Evolutionary conservation across 2,888 invertebrate genomes (phyloP), one percentile per base, ranked within the genome.

Genomic region (Xestia sexstrigata): DNA sequence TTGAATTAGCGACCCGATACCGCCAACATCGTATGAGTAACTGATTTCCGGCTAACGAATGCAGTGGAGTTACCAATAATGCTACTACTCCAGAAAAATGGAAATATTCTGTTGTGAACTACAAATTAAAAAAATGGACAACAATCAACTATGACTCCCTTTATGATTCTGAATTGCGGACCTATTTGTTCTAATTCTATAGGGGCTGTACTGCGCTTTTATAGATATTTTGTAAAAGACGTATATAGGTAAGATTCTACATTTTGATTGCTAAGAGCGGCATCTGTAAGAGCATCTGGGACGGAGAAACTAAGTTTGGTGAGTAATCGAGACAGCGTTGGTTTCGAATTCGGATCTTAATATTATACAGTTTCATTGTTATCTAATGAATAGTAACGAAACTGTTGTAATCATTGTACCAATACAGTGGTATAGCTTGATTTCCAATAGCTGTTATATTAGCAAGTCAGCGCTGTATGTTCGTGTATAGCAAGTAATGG

Each of bases 1-100:
- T 65, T 65, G 73, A 87, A 88, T 87, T 87, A 86, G 78, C 79
- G 70, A 75, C 60, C 70, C 52, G 65, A 74, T 71, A 71, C 66
- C 77, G 72, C 70, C 67, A 47, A 52, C 70, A 55, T 58, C 45
- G 47, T 49, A 70, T 65, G 67, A 75, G 63, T 79, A 69, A 81
- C 76, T 55, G 26, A 55, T 70, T 35, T 11, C 42, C 42, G 42
- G 42, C 42, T 39, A 63, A 68, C 58, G 35, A 45, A 49, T 45
- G n/a, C 55, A 26, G 8, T 23, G 15, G 20, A 35, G 45, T 70
- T 42, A 42, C 26, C 26, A 23, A 52, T 26, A 9, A 26, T 26
- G 35, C 30, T 65, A 30, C 15, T 20, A 62, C 26, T 60, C 23
- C n/a, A 49, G 20, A 39, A 39, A 39, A 39, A 15, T 35, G 26